Evolutionary conservation across 2,888 invertebrate species (phyloP).

Genomic region (Andrena fulva): DNA sequence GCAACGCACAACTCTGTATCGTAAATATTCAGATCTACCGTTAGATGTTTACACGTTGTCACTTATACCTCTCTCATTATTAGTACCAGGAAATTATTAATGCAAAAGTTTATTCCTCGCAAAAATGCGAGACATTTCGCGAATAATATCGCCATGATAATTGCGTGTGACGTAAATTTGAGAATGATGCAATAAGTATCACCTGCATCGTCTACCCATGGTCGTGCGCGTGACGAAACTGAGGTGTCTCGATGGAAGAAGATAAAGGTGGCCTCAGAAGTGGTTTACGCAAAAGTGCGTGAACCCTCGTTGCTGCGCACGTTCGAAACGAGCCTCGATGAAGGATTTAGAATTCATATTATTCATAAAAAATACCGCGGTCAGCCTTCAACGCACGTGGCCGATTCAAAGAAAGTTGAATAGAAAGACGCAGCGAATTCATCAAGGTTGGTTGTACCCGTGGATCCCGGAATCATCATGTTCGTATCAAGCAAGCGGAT

Average conservation of each 20-base stretch:
- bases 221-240: not conserved
- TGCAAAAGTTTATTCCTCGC: too few relatives aligned
- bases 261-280: not conserved
- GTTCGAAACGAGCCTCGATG: not conserved
- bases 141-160: too few relatives aligned
- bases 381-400: not conserved
- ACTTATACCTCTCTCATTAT: too few relatives aligned
- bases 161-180: too few relatives aligned
- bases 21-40: too few relatives aligned
- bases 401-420: slow-evolving; percentile 10
- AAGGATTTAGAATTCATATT: not conserved
- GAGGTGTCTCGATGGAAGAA: too few relatives aligned
- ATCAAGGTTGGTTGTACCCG: not conserved
- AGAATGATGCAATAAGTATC: too few relatives aligned
- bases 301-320: not conserved
- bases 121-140: too few relatives aligned
- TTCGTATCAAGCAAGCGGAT: not conserved
- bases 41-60: too few relatives aligned
- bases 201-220: too few relatives aligned
- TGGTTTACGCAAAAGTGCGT: not conserved
- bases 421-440: not conserved
- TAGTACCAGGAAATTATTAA: too few relatives aligned
- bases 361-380: not conserved
- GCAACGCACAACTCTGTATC: too few relatives aligned
- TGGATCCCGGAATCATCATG: not conserved